Evolutionary conservation across 2,888 invertebrate genomes (phyloP), one percentile per base, ranked within the genome.

Genomic region (Odontomyia ornata): DNA sequence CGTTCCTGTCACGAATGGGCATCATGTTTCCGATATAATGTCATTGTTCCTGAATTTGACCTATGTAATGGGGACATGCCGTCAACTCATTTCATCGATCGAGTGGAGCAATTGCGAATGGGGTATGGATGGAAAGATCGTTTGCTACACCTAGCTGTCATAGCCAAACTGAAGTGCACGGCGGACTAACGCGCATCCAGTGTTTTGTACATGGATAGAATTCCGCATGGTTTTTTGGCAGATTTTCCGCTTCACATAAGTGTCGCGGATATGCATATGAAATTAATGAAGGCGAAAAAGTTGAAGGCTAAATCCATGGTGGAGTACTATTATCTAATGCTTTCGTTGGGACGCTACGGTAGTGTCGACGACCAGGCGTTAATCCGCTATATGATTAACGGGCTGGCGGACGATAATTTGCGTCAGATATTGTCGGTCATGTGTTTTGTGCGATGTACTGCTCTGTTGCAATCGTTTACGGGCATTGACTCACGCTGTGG

Each of bases 351-450:
- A 43, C 46, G 9, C 7, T 43, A 43, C 46, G 9, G 46, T 11
- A 52, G 52, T n/a, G 52, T 52, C 52, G 52, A 52, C 52, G 52
- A 52, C 52, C 52, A 52, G 2, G 15, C 52, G 18, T 52, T 52
- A 11, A 52, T 52, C 11, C 52, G 52, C 4, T 52, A 9, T 9
- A 52, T 52, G 52, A 52, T 52, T 11, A 52, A 52, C 18, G 52
- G 52, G 13, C 52, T 52, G 52, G 18, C 52, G 11, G 52, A 52
- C 13, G 52, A 5, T 52, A 52, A 11, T 52, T 11, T 52, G 52
- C 3, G 52, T 3, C 3, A n/a, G n/a, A n/a, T n/a, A n/a, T n/a
- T n/a, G n/a, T n/a, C n/a, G n/a, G n/a, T n/a, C n/a, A n/a, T n/a
- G 52, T 52, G 13, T 11, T 52, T 52, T 5, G n/a, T 18, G 52